Percentiles rank a stretch among this genome's conserved stretches.
phyloP scores from a whole-genome alignment of 2,888 invertebrate species.

The Gerris lacustris region DNA sequence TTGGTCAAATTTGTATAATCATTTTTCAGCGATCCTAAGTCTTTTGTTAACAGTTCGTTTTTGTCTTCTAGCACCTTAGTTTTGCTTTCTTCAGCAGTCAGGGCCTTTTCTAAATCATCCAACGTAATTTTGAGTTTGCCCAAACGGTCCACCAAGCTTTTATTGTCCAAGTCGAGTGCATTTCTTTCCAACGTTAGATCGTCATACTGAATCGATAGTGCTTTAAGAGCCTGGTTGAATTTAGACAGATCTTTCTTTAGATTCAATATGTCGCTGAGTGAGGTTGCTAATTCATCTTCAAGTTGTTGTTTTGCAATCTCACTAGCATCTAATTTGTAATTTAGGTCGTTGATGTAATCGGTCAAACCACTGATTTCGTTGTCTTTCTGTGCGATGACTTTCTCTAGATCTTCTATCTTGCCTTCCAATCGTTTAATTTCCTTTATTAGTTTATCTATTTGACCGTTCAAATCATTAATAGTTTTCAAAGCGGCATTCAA shows the following conservation, averaged over 20 bases:
- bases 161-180: neutral
- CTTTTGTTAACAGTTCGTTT: neutral
- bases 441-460: neutral
- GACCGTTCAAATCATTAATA: neutral
- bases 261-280: neutral
- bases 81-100: slow-evolving; percentile 2
- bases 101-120: neutral
- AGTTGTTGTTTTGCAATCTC: slow-evolving; percentile 4
- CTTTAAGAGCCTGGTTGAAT: neutral
- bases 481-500: neutral
- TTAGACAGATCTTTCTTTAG: neutral
- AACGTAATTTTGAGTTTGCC: neutral
- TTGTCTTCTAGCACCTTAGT: neutral
- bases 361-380: neutral
- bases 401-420: neutral
- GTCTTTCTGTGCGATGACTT: neutral
- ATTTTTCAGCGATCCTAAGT: neutral
- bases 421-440: neutral
- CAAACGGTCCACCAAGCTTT: neutral
- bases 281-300: slow-evolving; percentile 14
- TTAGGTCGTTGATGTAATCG: slow-evolving; percentile 6
- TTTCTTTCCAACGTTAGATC: slow-evolving; percentile 5
- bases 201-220: neutral
- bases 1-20: neutral
- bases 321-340: slow-evolving; percentile 8